Evolutionary conservation across 2,113 vertebrate species (phyloP).

Genomic region (Helogale parvula): DNA sequence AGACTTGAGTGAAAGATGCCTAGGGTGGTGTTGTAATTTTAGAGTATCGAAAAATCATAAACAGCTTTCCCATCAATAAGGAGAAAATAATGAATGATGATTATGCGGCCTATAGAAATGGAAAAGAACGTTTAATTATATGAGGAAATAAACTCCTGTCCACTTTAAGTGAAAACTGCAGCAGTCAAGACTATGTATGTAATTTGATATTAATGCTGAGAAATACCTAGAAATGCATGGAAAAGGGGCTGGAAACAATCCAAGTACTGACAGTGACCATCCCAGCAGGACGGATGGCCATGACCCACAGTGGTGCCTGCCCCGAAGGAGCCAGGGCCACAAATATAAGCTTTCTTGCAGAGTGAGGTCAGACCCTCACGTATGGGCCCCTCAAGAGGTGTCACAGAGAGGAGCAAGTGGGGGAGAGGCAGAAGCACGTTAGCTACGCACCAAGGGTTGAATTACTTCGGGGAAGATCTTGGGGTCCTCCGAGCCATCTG

Average conservation of each 20-base stretch:
- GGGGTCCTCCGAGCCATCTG: constrained; percentile 59
- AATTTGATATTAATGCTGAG: background rate
- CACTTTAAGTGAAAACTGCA: background rate
- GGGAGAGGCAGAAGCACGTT: no score
- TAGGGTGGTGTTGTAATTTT: background rate
- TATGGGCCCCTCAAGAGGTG: no score
- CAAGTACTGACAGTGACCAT: background rate
- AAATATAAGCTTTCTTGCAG: background rate
- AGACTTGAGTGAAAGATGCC: background rate
- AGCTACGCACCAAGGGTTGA: constrained; percentile 63
- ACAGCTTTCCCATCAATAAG: background rate
- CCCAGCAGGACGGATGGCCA: background rate
- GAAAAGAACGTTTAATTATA: background rate
- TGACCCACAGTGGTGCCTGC: background rate
- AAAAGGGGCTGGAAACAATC: background rate
- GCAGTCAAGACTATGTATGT: background rate
- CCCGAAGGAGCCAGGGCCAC: background rate
- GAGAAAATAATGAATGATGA: background rate
- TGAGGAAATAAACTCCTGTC: background rate
- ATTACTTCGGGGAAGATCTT: background rate
- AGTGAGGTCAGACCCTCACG: background rate
- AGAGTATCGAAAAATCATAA: background rate
- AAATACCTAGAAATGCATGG: background rate
- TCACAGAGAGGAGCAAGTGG: no score
- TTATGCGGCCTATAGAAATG: background rate